Percentiles rank a stretch among this genome's conserved stretches.
These are phyloP conservation scores for Cathartes aura DNA, from an alignment of 2,113 vertebrate genomes.

Conservation along the genomic window DNA sequence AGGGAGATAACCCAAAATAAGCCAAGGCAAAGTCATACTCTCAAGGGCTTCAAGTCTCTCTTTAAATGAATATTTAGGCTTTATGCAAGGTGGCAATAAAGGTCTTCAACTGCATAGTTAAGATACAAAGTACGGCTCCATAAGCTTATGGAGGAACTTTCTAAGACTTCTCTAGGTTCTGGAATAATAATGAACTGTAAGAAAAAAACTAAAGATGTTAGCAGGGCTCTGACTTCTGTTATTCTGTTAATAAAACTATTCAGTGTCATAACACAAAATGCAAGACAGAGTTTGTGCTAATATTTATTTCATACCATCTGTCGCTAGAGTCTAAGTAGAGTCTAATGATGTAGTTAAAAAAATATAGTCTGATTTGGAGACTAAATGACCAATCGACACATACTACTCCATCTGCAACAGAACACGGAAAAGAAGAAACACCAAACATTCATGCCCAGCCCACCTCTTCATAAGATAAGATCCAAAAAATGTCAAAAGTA, in stretches of 20 bases:
- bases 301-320: slow-evolving; percentile 69
- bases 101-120: background rate
- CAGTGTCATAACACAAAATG: slow-evolving; percentile 16
- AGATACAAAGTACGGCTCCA: background rate
- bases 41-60: background rate
- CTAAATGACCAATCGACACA: slow-evolving; percentile 52
- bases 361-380: background rate
- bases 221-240: slow-evolving; percentile 22
- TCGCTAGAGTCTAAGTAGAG: background rate
- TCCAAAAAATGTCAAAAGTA: background rate
- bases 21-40: background rate
- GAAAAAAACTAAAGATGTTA: background rate
- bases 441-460: background rate
- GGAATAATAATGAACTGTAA: background rate
- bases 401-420: background rate
- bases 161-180: background rate
- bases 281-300: slow-evolving; percentile 31
- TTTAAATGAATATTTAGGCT: background rate
- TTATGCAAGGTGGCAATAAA: background rate
- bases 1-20: slow-evolving; percentile 8
- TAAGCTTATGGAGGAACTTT: background rate
- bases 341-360: slow-evolving; percentile 33
- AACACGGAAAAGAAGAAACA: background rate
- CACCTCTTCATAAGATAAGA: background rate
- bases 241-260: slow-evolving; percentile 52